phyloP scores from a whole-genome alignment of 2,797 vertebrate species.

The Acanthopagrus latus region DNA sequence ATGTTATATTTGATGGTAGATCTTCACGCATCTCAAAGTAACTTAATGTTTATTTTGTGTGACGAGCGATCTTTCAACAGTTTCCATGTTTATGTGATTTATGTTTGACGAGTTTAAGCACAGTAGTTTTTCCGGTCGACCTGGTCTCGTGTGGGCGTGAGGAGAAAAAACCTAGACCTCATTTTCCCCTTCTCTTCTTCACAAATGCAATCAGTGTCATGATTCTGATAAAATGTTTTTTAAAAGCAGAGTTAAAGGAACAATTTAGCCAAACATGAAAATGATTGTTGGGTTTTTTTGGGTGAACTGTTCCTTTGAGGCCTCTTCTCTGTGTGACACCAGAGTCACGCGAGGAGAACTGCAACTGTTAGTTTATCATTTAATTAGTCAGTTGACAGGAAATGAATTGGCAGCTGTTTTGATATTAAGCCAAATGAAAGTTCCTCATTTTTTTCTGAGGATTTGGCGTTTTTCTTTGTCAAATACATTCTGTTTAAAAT shows the following conservation, averaged over 20 bases:
- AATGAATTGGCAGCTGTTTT: not conserved
- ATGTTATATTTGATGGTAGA: not conserved
- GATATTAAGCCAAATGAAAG: too few relatives aligned
- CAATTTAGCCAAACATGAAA: too few relatives aligned
- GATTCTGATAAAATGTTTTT: not conserved
- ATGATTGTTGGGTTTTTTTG: too few relatives aligned
- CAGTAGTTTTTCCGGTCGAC: not conserved
- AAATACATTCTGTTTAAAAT: not conserved
- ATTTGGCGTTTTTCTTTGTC: too few relatives aligned
- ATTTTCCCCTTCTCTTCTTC: not conserved
- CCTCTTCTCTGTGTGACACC: too few relatives aligned
- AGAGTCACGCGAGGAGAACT: too few relatives aligned
- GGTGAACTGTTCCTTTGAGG: too few relatives aligned
- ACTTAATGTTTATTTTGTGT: not conserved
- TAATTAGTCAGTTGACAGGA: not conserved
- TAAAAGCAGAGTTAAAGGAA: not conserved
- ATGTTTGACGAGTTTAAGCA: not conserved
- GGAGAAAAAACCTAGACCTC: not conserved
- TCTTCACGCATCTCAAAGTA: not conserved
- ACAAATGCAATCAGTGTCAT: not conserved
- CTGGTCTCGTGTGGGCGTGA: not conserved
- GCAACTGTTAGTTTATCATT: not conserved
- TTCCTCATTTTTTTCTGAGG: too few relatives aligned
- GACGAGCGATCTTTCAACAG: too few relatives aligned
- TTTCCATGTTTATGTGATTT: not conserved